phyloP scores from a whole-genome alignment of 2,888 invertebrate genomes.

The Phortica magna region DNA sequence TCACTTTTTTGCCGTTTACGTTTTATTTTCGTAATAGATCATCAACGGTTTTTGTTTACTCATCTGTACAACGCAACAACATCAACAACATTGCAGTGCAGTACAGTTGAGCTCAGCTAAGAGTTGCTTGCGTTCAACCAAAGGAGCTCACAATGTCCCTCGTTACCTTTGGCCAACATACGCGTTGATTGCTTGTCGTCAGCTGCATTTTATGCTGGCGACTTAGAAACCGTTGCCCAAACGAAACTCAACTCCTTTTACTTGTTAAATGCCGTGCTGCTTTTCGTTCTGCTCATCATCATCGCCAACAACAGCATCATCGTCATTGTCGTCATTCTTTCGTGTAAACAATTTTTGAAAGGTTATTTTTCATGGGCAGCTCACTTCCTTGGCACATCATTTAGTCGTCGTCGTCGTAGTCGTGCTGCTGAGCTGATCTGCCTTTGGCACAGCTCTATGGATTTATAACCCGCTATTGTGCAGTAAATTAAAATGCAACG shows the following conservation, averaged over 20 bases:
- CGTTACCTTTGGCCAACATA: not conserved
- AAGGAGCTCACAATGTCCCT: not conserved
- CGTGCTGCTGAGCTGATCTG: conserved; percentile 22
- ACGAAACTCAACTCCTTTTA: not conserved
- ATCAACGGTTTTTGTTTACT: conserved; percentile 67
- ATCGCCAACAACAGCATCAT: not conserved
- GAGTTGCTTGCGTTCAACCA: not conserved
- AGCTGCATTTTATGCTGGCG: conserved; percentile 11
- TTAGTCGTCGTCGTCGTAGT: not conserved
- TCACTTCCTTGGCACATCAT: conserved; percentile 57
- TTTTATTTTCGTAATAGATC: conserved; percentile 56
- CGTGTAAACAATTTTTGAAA: conserved; percentile 67
- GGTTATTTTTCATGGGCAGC: conserved; percentile 63
- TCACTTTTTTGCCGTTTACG: not conserved
- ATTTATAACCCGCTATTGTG: conserved; percentile 5
- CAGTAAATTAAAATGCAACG: conserved; percentile 28
- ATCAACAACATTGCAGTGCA: conserved; percentile 11
- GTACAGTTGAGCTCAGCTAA: not conserved
- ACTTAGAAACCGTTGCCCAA: not conserved
- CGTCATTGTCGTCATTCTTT: conserved; percentile 23
- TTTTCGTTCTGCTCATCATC: conserved; percentile 17
- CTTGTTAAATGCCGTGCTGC: not conserved
- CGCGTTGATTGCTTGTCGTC: conserved; percentile 14
- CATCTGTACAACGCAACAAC: conserved; percentile 49
- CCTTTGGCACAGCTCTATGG: not conserved